Base-by-base conservation (phyloP, 2,888 invertebrate species). In the Agriopis aurantiaria region DNA sequence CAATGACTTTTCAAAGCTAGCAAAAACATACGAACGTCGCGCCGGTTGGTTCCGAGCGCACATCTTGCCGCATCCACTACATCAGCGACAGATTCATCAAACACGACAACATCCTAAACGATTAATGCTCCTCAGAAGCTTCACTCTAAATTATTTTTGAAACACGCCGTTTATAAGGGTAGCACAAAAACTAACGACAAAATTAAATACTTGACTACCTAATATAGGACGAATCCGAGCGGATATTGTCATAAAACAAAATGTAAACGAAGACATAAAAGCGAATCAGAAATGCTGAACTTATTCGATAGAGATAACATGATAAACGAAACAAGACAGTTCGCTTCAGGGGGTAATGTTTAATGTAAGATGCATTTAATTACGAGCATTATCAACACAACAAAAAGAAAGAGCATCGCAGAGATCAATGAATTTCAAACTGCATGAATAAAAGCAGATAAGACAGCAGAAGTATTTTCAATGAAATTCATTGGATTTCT, bases 321-420 rank as follows among this genome's bases (percentile, higher is more conserved):
- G 89, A 90, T 89, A 89, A 91, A 88, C 84, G 86, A 86, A 88
- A 84, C 83, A 86, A 83, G 88, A 87, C 87, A 85, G 83, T 82
- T 84, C 89, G 74, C 91, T 76, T 83, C 88, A 82, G 92, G 92
- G 82, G 91, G 88, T 89, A 84, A 92, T 91, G 92, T 92, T 89
- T 93, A 88, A 92, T 92, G 90, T 85, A 90, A 78, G 82, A 77
- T 79, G 83, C 82, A 87, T 87, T 86, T 87, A 84, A 88, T 90
- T 88, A 85, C 80, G 78, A 79, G 83, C 84, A 83, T 86, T 88
- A 85, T 86, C 85, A 85, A 81, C 74, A 75, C 75, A 73, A 79
- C 33, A 14, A 41, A 76, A 79, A 75, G 78, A 79, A 68, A 52
- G 71, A 69, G 70, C 74, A 65, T 68, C 75, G 68, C 60, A 62